A percentile compares a stretch with the other conserved stretches of the same genome.
Conservation (phyloP, 2,797 vertebrate genomes). For the Gymnoscopelus braueri region DNA sequence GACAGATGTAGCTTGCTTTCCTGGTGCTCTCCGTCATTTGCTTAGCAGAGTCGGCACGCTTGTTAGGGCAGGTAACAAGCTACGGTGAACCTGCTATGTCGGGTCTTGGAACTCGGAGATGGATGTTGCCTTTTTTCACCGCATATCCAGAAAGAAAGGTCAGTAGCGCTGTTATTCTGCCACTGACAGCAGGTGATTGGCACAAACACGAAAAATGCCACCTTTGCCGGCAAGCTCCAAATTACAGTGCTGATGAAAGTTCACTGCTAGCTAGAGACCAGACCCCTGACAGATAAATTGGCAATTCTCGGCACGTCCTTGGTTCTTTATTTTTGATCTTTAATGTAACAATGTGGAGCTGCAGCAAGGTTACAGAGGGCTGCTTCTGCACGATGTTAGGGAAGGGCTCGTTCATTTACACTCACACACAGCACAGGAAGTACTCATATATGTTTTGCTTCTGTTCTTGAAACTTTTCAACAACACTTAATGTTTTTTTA, state of each 20-base stretch:
- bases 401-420: background rate
- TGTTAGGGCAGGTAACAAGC: conserved; percentile 29
- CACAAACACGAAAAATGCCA: conserved; percentile 42
- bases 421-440: background rate
- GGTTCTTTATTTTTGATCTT: conserved; percentile 18
- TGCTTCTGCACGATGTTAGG: background rate
- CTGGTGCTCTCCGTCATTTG: conserved; percentile 16
- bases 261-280: conserved; percentile 14
- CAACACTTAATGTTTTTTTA: too few species aligned
- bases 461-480: too few species aligned
- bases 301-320: conserved; percentile 3
- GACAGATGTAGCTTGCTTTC: background rate
- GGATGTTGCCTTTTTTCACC: conserved; percentile 24
- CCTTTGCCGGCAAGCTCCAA: conserved; percentile 28
- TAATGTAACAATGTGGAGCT: background rate
- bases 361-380: background rate
- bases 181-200: conserved; percentile 20
- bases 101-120: conserved; percentile 29
- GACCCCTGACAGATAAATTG: conserved; percentile 6
- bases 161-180: conserved; percentile 24
- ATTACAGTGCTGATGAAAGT: conserved; percentile 49
- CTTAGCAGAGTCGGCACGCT: conserved; percentile 12
- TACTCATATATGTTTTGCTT: too few species aligned
- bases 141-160: conserved; percentile 34
- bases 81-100: conserved; percentile 9